A percentile compares a stretch with the other conserved stretches of the same genome.
phyloP scores from a whole-genome alignment of 2,797 vertebrate genomes.

The Danio choprae region DNA sequence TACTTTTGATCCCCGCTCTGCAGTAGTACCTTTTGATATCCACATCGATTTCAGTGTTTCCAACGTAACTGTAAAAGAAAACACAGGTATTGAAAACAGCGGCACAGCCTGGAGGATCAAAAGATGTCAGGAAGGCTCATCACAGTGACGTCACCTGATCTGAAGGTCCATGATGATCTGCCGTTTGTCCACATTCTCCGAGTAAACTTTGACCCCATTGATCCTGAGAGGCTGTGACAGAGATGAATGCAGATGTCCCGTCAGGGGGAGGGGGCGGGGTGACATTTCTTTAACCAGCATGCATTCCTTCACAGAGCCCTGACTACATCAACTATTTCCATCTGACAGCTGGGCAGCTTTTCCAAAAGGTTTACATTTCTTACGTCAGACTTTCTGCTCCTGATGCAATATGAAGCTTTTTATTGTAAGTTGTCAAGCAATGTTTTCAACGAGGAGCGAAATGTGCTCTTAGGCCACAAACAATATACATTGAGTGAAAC shows the following conservation, averaged over 20 bases:
- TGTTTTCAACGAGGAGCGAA: not conserved
- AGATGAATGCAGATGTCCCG: slow-evolving; percentile 61
- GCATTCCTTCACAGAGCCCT: slow-evolving; percentile 55
- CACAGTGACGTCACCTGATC: slow-evolving; percentile 86
- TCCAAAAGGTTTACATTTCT: slow-evolving; percentile 42
- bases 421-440: not conserved
- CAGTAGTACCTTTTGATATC: slow-evolving; percentile 98
- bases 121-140: not conserved
- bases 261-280: not conserved
- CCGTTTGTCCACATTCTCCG: slow-evolving; percentile 96
- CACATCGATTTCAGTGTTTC: slow-evolving; percentile 95
- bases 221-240: slow-evolving; percentile 88
- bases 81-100: slow-evolving; percentile 17
- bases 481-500: not conserved
- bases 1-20: slow-evolving; percentile 96
- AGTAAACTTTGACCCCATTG: slow-evolving; percentile 97
- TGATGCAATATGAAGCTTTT: slow-evolving; percentile 8
- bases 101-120: not conserved
- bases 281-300: slow-evolving; percentile 29
- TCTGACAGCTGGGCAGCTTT: slow-evolving; percentile 46
- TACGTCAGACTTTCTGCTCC: slow-evolving; percentile 31
- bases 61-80: slow-evolving; percentile 87
- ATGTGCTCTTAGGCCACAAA: not conserved
- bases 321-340: slow-evolving; percentile 72
- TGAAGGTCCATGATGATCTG: slow-evolving; percentile 98